Evolutionary conservation across 2,113 vertebrate genomes (phyloP).

Genomic region (Microcebus tavaratra): DNA sequence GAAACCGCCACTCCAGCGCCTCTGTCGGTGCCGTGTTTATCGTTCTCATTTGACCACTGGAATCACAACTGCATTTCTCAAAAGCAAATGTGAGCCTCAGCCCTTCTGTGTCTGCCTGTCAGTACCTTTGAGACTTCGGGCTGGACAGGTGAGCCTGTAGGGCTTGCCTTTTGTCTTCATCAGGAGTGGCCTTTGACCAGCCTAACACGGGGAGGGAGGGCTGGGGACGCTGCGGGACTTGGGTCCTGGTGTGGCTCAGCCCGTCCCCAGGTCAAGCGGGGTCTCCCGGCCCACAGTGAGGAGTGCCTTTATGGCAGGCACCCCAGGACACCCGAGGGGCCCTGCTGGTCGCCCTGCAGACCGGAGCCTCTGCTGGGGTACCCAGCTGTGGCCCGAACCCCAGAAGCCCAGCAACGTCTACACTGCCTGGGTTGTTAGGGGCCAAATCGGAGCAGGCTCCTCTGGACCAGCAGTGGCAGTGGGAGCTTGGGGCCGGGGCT

Average conservation of each 20-base stretch:
- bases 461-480: no score
- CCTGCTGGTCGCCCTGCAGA: no score
- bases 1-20: accelerated
- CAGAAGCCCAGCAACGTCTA: no score
- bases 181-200: background rate
- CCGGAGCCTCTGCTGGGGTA: no score
- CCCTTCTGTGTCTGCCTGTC: background rate
- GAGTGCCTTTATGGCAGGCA: background rate
- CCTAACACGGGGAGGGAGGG: background rate
- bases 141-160: background rate
- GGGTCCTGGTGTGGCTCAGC: background rate
- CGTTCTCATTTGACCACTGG: background rate
- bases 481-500: no score
- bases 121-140: accelerated
- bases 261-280: background rate
- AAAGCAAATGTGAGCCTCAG: background rate
- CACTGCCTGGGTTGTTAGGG: no score
- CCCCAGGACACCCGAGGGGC: background rate
- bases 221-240: background rate
- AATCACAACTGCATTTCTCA: background rate
- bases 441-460: no score
- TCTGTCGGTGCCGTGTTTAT: accelerated
- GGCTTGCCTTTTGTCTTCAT: background rate
- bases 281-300: background rate
- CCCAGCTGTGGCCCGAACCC: background rate